Conservation (phyloP, 35 echinoderm and acorn worm genomes). For the Stichopus chloronotus region DNA sequence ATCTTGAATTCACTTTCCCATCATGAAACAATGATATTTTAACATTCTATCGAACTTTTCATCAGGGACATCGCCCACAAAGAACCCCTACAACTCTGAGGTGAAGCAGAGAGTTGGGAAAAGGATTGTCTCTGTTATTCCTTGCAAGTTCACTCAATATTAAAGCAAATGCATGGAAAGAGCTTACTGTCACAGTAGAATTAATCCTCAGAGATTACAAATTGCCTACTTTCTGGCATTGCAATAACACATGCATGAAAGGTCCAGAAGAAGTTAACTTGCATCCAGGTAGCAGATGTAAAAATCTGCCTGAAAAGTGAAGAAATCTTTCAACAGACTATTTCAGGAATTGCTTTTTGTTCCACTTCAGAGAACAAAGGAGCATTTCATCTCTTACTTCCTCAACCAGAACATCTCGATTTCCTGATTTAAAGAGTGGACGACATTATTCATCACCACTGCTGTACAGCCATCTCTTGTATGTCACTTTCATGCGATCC, state of each 20-base stretch:
- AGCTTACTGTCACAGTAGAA: background rate
- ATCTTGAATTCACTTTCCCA: background rate
- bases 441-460: conserved; percentile 53
- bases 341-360: too few relatives aligned
- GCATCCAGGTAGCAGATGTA: background rate
- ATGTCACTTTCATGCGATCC: conserved; percentile 98
- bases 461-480: conserved; percentile 79
- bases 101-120: background rate
- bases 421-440: background rate
- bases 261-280: background rate
- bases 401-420: background rate
- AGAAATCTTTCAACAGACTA: background rate
- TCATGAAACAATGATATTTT: background rate
- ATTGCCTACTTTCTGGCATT: background rate
- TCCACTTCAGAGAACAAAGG: background rate
- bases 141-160: too few relatives aligned
- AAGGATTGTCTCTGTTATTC: too few relatives aligned
- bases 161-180: background rate
- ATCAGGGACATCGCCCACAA: background rate
- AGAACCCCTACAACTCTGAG: background rate
- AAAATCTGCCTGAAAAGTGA: background rate
- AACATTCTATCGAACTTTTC: background rate
- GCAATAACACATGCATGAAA: background rate
- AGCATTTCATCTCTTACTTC: background rate
- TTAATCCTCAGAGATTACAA: background rate